Evolutionary conservation across 2,888 invertebrate genomes (phyloP), one percentile per base, ranked within the genome.

Genomic region (Polydrusus pterygomalis): DNA sequence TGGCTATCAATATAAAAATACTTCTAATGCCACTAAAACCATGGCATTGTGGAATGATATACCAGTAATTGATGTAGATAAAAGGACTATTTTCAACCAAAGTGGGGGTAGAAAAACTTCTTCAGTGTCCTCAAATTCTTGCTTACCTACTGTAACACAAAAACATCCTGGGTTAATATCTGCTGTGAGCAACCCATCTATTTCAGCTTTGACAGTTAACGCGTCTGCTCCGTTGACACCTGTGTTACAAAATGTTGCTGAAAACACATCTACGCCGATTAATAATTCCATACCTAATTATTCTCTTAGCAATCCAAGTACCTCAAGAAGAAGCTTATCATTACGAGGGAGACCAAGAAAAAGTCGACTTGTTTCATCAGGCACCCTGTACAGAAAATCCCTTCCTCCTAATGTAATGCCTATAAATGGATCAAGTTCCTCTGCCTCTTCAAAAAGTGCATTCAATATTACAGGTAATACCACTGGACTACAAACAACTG

Each of bases 41-140:
- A 17, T 75, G 6, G 51, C 58, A 15, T 17, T 72, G 15, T 80
- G 80, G 80, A 51, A 75, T 38, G 62, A 79, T 54, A 20, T 79
- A 13, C 63, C 67, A 17, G 56, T 77, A 10, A 65, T 75, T 43
- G 77, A 78, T 58, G 43, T 74, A 0, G 8, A 17, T 60, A 60
- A 60, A 20, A 34, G 58, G 65, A 58, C 38, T 13, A 5, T 38
- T 13, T 0, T 8, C 9, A 43, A 58, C 15, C n/a, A 62, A 25
- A 8, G 11, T 47, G 45, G 10, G 3, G 17, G 45, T 40, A n/a
- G 7, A 2, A 13, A 45, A 5, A 15, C 2, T n/a, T 2, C 6
- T 49, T 9, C 47, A 17, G 9, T 17, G 1, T 11, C 20, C 38
- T 34, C 64, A 6, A 47, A 45, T 20, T 43, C 58, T n/a, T 9